Percentiles rank a stretch among this genome's conserved stretches.
phyloP scores from a whole-genome alignment of 2,888 invertebrate species.

The Vannuccia rotundouncinata region DNA sequence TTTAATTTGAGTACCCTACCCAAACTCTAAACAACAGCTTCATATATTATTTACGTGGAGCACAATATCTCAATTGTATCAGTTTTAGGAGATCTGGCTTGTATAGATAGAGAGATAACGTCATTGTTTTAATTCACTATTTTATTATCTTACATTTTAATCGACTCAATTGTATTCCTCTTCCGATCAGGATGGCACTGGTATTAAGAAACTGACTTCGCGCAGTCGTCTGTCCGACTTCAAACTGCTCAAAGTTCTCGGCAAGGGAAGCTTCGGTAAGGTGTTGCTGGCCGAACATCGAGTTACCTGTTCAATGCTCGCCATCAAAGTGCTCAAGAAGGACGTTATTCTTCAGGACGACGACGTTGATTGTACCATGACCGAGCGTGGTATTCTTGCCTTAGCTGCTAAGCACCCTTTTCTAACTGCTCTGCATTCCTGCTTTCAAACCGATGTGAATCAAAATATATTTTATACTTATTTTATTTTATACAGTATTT shows the following conservation, averaged over 20 bases:
- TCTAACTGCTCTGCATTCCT: constrained; percentile 88
- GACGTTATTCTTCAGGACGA: constrained; percentile 97
- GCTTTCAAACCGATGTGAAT: constrained; percentile 80
- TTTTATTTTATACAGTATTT: no score
- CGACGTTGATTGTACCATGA: constrained; percentile 98
- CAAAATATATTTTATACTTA: no score
- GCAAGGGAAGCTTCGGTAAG: constrained; percentile 95
- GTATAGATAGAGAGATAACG: not conserved
- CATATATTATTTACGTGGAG: not conserved
- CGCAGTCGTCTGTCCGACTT: constrained; percentile 68
- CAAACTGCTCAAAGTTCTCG: constrained; percentile 92
- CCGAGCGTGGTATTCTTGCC: constrained; percentile 90
- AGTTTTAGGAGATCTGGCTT: not conserved
- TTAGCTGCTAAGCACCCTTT: constrained; percentile 96
- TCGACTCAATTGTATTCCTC: no score
- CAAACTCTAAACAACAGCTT: no score
- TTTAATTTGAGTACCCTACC: no score
- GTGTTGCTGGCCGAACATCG: constrained; percentile 93
- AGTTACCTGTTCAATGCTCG: constrained; percentile 75
- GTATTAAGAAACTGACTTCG: no score
- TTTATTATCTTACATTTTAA: no score
- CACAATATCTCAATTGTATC: not conserved
- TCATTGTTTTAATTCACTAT: not conserved
- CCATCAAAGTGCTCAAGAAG: constrained; percentile 78
- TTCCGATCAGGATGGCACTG: no score